Conservation (phyloP, 2,113 vertebrate species). For the Equus przewalskii region DNA sequence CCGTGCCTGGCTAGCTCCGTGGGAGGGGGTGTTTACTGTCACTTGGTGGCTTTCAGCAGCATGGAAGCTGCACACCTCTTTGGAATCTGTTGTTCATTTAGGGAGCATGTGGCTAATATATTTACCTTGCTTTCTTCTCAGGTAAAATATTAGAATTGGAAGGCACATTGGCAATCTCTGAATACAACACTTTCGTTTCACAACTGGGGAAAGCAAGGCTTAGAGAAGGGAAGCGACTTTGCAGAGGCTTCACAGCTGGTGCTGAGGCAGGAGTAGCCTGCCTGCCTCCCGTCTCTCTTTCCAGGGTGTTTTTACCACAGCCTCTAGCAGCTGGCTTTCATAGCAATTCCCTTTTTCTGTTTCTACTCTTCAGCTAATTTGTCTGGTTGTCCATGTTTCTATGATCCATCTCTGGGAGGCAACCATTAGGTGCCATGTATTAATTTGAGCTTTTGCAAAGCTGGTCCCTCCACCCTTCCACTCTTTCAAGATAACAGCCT, state of each 20-base stretch:
- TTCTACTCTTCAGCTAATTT: not conserved
- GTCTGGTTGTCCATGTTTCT: not conserved
- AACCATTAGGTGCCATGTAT: not conserved
- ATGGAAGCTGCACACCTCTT: not conserved
- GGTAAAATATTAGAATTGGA: not conserved
- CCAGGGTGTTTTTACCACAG: not conserved
- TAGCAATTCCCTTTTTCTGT: not conserved
- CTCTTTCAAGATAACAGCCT: not conserved
- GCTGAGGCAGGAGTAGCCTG: not conserved
- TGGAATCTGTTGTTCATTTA: constrained; percentile 37
- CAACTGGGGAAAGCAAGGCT: not conserved
- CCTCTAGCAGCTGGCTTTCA: not conserved
- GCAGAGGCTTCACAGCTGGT: not conserved
- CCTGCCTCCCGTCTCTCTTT: not conserved
- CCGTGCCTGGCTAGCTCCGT: not conserved
- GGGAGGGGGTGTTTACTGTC: not conserved
- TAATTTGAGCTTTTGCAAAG: not conserved
- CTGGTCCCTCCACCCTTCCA: not conserved
- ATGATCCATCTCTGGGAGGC: not conserved
- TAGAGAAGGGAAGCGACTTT: not conserved
- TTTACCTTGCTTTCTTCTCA: not conserved
- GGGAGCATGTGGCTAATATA: constrained; percentile 16
- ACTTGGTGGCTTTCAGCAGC: not conserved
- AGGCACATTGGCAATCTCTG: not conserved
- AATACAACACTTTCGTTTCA: not conserved